Conservation (phyloP, 2,888 invertebrate species). For the Strigamia maritima region DNA sequence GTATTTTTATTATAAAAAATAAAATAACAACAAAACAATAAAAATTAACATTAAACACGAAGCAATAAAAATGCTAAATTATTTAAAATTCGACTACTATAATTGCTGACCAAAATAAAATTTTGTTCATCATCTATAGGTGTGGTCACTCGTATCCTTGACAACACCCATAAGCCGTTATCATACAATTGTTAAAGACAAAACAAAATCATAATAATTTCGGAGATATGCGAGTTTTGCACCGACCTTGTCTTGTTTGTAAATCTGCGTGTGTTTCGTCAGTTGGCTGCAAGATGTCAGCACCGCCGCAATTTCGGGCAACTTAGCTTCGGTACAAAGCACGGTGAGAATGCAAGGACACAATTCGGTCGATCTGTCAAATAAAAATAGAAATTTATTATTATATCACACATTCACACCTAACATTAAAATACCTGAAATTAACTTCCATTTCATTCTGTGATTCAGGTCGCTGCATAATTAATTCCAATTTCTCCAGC, state of each 20-base stretch:
- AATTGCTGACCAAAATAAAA: not conserved
- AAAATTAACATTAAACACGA: no score
- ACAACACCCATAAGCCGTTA: not conserved
- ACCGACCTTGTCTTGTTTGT: slow-evolving; percentile 18
- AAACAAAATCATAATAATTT: not conserved
- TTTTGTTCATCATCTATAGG: not conserved
- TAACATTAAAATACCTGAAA: not conserved
- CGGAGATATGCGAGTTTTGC: not conserved
- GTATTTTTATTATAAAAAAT: no score
- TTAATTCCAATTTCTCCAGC: slow-evolving; percentile 18
- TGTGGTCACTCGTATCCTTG: not conserved
- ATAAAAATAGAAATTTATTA: not conserved
- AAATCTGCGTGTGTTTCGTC: not conserved
- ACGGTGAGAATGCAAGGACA: slow-evolving; percentile 7
- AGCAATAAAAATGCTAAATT: no score
- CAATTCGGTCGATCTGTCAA: not conserved
- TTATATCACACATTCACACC: not conserved
- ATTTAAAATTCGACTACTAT: not conserved
- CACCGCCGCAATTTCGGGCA: not conserved
- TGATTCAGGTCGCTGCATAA: not conserved
- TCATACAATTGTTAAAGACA: not conserved
- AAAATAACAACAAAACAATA: no score
- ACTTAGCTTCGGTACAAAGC: not conserved
- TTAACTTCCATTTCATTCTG: slow-evolving; percentile 7
- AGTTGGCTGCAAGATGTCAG: slow-evolving; percentile 2